Percentiles rank a stretch among this genome's conserved stretches.
These are phyloP conservation scores for Drosophila bocki DNA, from an alignment of 1,140 invertebrate species.

Conservation along the genomic window DNA sequence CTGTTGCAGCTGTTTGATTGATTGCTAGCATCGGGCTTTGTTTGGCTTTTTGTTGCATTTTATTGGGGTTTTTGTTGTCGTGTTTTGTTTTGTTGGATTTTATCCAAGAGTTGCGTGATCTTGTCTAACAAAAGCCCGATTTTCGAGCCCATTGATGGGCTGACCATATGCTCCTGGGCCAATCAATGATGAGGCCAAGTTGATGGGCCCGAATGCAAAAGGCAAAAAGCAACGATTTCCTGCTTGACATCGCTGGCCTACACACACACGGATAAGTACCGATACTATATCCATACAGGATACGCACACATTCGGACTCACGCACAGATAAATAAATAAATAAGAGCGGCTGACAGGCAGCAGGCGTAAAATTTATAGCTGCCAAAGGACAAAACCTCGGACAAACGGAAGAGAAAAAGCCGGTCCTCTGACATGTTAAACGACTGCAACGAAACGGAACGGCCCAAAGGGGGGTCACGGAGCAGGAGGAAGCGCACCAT, in stretches of 20 bases:
- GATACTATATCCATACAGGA: conserved; percentile 3
- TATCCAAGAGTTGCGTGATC: conserved; percentile 30
- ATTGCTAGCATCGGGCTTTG: conserved; percentile 73
- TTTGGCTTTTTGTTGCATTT: conserved; percentile 35
- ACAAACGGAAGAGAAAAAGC: conserved; percentile 67
- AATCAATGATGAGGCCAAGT: conserved; percentile 40
- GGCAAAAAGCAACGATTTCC: conserved; percentile 48
- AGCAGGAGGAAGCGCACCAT: conserved; percentile 3
- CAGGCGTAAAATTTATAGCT: conserved; percentile 78
- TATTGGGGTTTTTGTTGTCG: conserved; percentile 13
- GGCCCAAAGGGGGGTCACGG: too few relatives aligned
- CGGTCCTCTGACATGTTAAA: conserved; percentile 77
- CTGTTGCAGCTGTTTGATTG: conserved; percentile 83
- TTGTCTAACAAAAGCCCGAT: conserved; percentile 45
- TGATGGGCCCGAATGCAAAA: conserved; percentile 36
- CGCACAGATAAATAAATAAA: conserved; percentile 75
- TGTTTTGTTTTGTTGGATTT: conserved; percentile 4
- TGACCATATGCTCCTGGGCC: conserved; percentile 37
- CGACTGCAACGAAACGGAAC: conserved; percentile 65
- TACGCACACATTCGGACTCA: conserved; percentile 9
- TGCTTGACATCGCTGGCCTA: conserved; percentile 57
- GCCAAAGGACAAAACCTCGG: conserved; percentile 76
- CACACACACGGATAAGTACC: conserved; percentile 28
- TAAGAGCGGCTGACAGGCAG: conserved; percentile 77
- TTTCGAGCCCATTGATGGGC: conserved; percentile 30